These are phyloP conservation scores for Vanessa atalanta DNA, from an alignment of 1,140 invertebrate species.

Conservation along the genomic window DNA sequence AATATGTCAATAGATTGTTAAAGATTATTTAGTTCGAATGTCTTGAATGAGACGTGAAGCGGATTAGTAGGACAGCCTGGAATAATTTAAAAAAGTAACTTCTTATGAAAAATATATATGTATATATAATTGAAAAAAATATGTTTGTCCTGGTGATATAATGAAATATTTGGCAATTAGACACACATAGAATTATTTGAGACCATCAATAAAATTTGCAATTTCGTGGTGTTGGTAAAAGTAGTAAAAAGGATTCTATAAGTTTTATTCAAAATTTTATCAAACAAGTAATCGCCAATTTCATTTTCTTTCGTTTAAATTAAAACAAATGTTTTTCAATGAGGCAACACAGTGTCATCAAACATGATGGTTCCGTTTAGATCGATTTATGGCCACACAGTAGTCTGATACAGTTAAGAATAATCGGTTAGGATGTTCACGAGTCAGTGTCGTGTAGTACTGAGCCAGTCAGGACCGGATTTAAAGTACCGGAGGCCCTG, in stretches of 20 bases:
- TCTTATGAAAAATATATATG: not conserved
- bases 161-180: not conserved
- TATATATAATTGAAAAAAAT: not conserved
- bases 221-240: not conserved
- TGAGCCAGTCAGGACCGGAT: too few relatives aligned
- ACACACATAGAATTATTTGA: constrained; percentile 1
- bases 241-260: not conserved
- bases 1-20: not conserved
- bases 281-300: too few relatives aligned
- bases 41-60: constrained; percentile 13
- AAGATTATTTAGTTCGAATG: not conserved
- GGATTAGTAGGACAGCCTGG: not conserved
- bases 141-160: not conserved
- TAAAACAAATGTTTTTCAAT: too few relatives aligned
- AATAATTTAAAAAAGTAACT: not conserved
- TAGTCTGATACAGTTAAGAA: too few relatives aligned
- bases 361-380: too few relatives aligned
- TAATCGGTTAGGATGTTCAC: too few relatives aligned
- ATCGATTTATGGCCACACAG: too few relatives aligned
- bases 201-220: not conserved
- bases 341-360: too few relatives aligned
- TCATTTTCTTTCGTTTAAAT: too few relatives aligned
- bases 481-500: too few relatives aligned
- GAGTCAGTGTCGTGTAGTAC: too few relatives aligned
- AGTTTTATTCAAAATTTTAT: not conserved